Evolutionary conservation across 2,797 vertebrate species (phyloP).

Genomic region (Paguma larvata): DNA sequence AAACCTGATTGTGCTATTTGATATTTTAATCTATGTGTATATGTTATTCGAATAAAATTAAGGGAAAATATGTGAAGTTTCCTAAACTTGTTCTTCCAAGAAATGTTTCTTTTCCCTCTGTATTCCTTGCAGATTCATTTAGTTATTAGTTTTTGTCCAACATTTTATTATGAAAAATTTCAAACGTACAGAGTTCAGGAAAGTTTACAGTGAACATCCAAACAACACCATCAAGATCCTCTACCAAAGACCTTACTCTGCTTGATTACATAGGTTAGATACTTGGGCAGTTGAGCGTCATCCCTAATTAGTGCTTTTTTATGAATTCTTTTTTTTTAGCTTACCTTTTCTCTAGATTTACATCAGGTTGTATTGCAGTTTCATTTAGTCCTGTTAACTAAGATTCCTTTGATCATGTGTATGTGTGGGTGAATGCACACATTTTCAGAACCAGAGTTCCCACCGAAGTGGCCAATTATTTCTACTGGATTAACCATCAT

Average conservation of each 20-base stretch:
- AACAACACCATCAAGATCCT: background rate
- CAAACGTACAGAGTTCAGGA: conserved; percentile 41
- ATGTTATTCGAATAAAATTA: conserved; percentile 21
- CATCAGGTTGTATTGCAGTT: conserved; percentile 9
- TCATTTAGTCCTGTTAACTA: background rate
- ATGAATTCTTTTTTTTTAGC: conserved; percentile 1
- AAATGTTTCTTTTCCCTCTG: background rate
- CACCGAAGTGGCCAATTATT: conserved; percentile 95
- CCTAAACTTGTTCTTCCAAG: background rate
- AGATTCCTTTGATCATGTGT: background rate
- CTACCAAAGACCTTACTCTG: background rate
- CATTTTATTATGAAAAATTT: conserved; percentile 46
- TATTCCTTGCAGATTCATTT: background rate
- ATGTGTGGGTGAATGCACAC: background rate
- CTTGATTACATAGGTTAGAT: background rate
- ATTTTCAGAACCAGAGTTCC: conserved; percentile 85
- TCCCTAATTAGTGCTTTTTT: background rate
- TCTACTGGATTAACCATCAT: conserved; percentile 93
- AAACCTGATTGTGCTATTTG: background rate
- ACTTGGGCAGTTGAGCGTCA: background rate
- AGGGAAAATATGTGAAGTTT: background rate
- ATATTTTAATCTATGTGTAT: background rate
- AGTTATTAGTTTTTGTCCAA: background rate
- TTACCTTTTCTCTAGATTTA: conserved; percentile 34
- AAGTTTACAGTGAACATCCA: background rate